Evolutionary conservation across 2,113 vertebrate species (phyloP).

Genomic region (Syngnathus typhle): DNA sequence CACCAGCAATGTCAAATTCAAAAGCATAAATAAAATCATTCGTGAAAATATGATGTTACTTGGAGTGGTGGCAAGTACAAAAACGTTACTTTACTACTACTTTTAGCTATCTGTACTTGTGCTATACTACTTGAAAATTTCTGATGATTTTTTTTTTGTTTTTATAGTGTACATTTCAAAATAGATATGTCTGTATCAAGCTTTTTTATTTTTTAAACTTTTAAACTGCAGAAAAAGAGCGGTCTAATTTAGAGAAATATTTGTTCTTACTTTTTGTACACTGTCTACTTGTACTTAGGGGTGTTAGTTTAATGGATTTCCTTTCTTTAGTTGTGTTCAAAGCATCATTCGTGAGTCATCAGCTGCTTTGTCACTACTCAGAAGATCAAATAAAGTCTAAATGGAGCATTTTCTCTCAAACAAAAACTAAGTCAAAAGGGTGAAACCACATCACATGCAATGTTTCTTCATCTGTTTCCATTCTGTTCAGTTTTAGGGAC

Average conservation of each 20-base stretch:
- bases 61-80: not conserved
- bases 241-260: too few relatives aligned
- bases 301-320: not conserved
- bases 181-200: too few relatives aligned
- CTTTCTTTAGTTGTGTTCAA: conserved; percentile 6
- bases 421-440: conserved; percentile 31
- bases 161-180: too few relatives aligned
- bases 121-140: not conserved
- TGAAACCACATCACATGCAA: conserved; percentile 20
- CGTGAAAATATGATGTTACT: conserved; percentile 4
- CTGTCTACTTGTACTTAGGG: not conserved
- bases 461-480: conserved; percentile 34
- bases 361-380: not conserved
- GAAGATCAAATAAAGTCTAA: not conserved
- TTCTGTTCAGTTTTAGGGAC: not conserved
- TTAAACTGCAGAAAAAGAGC: too few relatives aligned
- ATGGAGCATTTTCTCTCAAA: not conserved
- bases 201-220: too few relatives aligned
- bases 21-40: not conserved
- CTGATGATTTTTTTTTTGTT: too few relatives aligned
- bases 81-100: too few relatives aligned
- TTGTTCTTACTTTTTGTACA: not conserved
- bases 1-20: not conserved
- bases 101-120: too few relatives aligned
- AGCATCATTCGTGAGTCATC: conserved; percentile 24